Evolutionary conservation across 2,888 invertebrate species (phyloP).

Genomic region (Danaus chrysippus): DNA sequence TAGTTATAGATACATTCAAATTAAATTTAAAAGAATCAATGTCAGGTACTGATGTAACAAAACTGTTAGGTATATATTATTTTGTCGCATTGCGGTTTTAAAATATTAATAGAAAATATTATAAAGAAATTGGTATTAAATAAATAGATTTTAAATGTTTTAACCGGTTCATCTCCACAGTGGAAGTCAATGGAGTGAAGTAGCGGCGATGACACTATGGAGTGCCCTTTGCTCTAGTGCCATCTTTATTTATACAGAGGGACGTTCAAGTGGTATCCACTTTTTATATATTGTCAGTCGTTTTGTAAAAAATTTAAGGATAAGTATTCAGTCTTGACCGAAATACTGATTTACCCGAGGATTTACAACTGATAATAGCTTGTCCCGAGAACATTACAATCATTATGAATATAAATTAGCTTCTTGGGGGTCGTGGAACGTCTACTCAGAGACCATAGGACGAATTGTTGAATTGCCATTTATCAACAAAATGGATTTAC

Average conservation of each 20-base stretch:
- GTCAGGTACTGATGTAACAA: too few species aligned
- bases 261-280: background rate
- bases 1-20: too few species aligned
- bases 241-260: slow-evolving; percentile 16
- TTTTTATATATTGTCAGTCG: background rate
- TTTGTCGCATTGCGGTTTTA: slow-evolving; percentile 1
- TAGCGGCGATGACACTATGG: slow-evolving; percentile 6
- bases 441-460: background rate
- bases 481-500: background rate
- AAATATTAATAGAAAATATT: background rate
- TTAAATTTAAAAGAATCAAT: too few species aligned
- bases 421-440: background rate
- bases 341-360: background rate
- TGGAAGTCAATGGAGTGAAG: background rate
- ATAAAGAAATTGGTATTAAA: background rate
- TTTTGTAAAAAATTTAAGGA: background rate
- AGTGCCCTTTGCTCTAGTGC: slow-evolving; percentile 11
- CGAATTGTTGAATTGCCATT: background rate
- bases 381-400: background rate
- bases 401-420: background rate
- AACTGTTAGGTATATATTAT: too few species aligned
- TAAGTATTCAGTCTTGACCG: background rate
- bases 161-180: background rate
- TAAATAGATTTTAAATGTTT: slow-evolving; percentile 1
- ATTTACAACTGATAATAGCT: background rate